Base-by-base conservation (phyloP, 2,113 vertebrate genomes). In the Picathartes gymnocephalus region DNA sequence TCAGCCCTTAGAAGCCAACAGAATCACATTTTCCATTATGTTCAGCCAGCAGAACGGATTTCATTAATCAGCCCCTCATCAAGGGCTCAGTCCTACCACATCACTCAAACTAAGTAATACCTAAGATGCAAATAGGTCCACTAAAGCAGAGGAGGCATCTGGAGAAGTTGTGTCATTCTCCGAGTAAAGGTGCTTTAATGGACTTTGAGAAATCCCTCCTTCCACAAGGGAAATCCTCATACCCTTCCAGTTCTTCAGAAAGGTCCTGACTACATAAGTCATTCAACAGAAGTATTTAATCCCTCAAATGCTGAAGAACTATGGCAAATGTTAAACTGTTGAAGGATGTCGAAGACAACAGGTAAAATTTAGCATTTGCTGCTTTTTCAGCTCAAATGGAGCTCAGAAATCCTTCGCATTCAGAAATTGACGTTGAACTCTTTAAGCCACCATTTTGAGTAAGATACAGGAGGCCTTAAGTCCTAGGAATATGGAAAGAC, bases 11-110 rank as follows among this genome's bases (percentile, higher is more conserved):
- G 90, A 96, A 95, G 88, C 88, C 94, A 95, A 95, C 64, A 88
- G 96, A 92, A 96, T 97, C 96, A 85, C 95, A 96, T 96, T 97
- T 96, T 96, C 95, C 96, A 94, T 97, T 95, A 97, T 90, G 95
- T 53, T 96, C 96, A 96, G 50, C 93, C 90, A 92, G 93, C 95
- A 96, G 94, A 97, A 96, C 90, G 92, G 92, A 94, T 93, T 96
- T 97, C 93, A 97, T 96, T 95, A 97, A 97, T 97, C 95, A 96
- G 72, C 92, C 91, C 84, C 91, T 96, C 96, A 96, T 94, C 93
- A 86, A 91, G 88, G 83, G 76, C 95, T 96, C 93, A 42, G 72
- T 93, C 88, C 90, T 76, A 94, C 90, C 82, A 86, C 95, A 96
- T 96, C 88, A 96, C 90, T 97, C 95, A 96, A 74, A 7, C 82